Conservation (phyloP, 2,888 invertebrate species). For the Cephalotes varians region DNA sequence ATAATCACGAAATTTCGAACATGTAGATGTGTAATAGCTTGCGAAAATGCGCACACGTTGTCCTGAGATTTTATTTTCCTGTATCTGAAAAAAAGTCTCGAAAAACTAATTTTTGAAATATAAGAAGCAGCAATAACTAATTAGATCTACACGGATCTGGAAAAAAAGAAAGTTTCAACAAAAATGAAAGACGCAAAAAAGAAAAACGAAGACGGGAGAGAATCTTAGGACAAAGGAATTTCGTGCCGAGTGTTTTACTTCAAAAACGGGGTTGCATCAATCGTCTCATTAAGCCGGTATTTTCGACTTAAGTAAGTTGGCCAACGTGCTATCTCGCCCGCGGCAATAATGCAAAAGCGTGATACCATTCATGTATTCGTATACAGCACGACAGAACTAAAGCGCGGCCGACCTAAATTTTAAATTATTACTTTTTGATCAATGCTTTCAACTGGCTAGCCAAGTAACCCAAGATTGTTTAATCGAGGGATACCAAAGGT, state of each 20-base stretch:
- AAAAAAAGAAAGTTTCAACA: background rate
- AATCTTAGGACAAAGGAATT: background rate
- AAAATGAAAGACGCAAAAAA: background rate
- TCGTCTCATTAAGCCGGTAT: background rate
- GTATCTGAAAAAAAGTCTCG: background rate
- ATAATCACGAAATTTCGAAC: background rate
- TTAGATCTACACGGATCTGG: background rate
- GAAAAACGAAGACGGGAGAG: background rate
- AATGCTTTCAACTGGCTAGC: background rate
- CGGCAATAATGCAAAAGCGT: conserved; percentile 3
- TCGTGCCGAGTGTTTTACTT: background rate
- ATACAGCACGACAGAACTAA: background rate
- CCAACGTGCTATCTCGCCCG: background rate
- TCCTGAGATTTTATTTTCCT: too few relatives aligned
- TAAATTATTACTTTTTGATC: conserved; percentile 37
- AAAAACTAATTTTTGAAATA: background rate
- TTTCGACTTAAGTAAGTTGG: background rate
- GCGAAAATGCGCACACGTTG: too few relatives aligned
- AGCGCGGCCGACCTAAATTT: conserved; percentile 31
- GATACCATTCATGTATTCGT: conserved; percentile 13
- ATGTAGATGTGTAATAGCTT: background rate
- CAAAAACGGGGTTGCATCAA: background rate
- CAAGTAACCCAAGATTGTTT: conserved; percentile 17
- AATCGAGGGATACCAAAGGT: conserved; percentile 4
- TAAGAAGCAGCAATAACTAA: background rate